Evolutionary conservation across 2,888 invertebrate species (phyloP).

Genomic region (Stenchaetothrips biformis): DNA sequence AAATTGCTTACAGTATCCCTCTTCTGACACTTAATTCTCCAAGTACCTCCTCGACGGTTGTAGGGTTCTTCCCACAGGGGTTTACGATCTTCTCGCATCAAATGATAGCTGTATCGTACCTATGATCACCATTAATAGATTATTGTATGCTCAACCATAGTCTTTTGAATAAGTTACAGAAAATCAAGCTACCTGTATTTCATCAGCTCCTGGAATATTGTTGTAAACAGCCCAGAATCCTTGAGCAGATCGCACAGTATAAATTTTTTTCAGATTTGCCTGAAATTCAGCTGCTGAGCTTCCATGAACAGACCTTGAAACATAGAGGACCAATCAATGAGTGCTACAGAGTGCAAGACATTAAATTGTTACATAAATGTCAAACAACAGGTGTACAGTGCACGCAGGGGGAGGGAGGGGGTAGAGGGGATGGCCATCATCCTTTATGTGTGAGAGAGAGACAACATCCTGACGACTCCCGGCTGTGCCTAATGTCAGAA

Average conservation of each 20-base stretch:
- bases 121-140: conserved; percentile 36
- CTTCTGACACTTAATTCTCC: conserved; percentile 55
- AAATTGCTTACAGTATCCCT: conserved; percentile 49
- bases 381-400: too few species aligned
- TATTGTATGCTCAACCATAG: neutral
- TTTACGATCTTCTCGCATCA: conserved; percentile 54
- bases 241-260: conserved; percentile 56
- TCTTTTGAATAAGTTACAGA: neutral
- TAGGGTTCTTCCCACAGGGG: conserved; percentile 58
- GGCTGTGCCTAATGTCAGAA: too few species aligned
- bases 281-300: conserved; percentile 55
- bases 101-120: conserved; percentile 48
- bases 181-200: conserved; percentile 42
- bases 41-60: conserved; percentile 56
- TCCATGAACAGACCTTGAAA: conserved; percentile 52
- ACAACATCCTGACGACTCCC: too few species aligned
- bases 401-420: too few species aligned
- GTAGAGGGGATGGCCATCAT: too few species aligned
- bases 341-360: neutral
- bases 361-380: neutral
- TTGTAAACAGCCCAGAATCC: conserved; percentile 59
- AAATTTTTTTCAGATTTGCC: conserved; percentile 53
- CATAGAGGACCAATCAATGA: conserved; percentile 16
- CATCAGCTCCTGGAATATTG: conserved; percentile 48
- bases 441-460: too few species aligned